Evolutionary conservation across 2,797 vertebrate genomes (phyloP).

Genomic region (Tauraco hartlaubi): DNA sequence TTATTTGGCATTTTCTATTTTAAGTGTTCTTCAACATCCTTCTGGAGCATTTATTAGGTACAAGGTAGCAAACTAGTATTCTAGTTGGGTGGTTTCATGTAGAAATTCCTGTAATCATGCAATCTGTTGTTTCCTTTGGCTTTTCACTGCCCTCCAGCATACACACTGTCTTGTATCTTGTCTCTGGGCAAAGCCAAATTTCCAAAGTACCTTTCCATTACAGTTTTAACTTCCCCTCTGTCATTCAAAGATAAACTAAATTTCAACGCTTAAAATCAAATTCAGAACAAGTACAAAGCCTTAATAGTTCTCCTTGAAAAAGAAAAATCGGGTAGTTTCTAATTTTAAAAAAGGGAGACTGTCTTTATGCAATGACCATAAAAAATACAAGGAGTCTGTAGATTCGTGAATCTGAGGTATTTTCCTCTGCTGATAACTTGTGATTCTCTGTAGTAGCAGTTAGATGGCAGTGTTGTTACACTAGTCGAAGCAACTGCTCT

Average conservation of each 20-base stretch:
- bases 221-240: neutral
- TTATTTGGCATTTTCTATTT: neutral
- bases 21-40: neutral
- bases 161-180: neutral
- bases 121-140: neutral
- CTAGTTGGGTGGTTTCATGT: neutral
- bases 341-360: neutral
- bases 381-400: neutral
- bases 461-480: slow-evolving; percentile 75
- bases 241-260: neutral
- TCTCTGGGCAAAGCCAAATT: neutral
- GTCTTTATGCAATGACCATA: neutral
- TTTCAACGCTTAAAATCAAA: neutral
- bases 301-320: neutral
- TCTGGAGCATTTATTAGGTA: neutral
- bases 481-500: neutral
- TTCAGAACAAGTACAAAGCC: neutral
- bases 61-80: neutral
- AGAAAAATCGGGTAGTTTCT: neutral
- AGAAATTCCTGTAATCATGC: neutral
- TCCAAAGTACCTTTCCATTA: neutral
- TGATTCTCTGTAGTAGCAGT: neutral
- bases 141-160: neutral
- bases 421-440: neutral
- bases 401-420: fast-evolving